Conservation (phyloP, 2,888 invertebrate genomes). For the Megaustenia siamemsis region DNA sequence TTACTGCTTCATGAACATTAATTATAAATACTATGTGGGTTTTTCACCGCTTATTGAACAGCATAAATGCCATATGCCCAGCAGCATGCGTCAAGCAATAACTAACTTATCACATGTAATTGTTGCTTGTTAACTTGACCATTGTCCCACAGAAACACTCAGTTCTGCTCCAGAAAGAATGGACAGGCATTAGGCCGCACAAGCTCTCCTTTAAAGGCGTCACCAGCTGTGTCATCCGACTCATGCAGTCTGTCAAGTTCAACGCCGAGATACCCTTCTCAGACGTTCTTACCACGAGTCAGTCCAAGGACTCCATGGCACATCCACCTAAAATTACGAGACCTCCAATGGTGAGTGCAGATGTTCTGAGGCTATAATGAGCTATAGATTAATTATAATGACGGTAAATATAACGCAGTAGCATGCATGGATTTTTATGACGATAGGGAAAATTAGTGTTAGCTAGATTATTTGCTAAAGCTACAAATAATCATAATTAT, state of each 20-base stretch:
- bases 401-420: too few relatives aligned
- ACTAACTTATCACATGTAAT: too few relatives aligned
- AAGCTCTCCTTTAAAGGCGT: slow-evolving; percentile 93
- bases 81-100: too few relatives aligned
- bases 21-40: too few relatives aligned
- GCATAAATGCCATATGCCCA: too few relatives aligned
- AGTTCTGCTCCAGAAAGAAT: slow-evolving; percentile 63
- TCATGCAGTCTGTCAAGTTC: slow-evolving; percentile 94
- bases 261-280: slow-evolving; percentile 96
- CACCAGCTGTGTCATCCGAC: slow-evolving; percentile 93
- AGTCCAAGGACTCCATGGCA: slow-evolving; percentile 51
- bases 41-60: too few relatives aligned
- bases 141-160: slow-evolving; percentile 64
- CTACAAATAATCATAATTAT: too few relatives aligned
- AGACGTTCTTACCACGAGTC: slow-evolving; percentile 84
- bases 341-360: slow-evolving; percentile 46
- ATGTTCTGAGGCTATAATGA: not conserved
- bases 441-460: too few relatives aligned
- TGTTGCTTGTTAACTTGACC: not conserved
- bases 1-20: not conserved
- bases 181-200: slow-evolving; percentile 69
- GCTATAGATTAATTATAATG: too few relatives aligned
- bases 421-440: too few relatives aligned
- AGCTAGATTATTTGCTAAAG: too few relatives aligned
- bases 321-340: slow-evolving; percentile 16